phyloP scores from a whole-genome alignment of 2,888 invertebrate species.

The Thereva nobilitata region DNA sequence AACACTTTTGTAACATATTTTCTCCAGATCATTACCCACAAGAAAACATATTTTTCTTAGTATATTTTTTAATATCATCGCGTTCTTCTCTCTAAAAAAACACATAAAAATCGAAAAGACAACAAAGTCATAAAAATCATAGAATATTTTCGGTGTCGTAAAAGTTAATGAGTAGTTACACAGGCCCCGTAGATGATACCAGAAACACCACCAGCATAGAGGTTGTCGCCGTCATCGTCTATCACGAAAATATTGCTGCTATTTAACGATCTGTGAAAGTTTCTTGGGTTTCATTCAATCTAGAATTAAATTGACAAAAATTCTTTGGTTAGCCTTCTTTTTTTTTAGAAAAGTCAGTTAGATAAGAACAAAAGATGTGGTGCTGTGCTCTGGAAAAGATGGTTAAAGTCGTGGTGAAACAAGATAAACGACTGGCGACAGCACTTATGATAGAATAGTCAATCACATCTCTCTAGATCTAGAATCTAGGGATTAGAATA shows the following conservation, averaged over 20 bases:
- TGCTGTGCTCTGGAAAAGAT: too few relatives aligned
- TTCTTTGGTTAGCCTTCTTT: slow-evolving; percentile 12
- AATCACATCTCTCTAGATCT: too few relatives aligned
- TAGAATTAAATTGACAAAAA: slow-evolving; percentile 1
- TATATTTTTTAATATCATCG: slow-evolving; percentile 5
- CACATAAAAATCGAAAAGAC: not conserved
- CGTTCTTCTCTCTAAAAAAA: not conserved
- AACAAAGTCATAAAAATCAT: slow-evolving; percentile 24
- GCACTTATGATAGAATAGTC: too few relatives aligned
- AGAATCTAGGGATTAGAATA: too few relatives aligned
- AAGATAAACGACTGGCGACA: too few relatives aligned
- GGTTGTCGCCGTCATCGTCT: too few relatives aligned
- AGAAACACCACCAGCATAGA: too few relatives aligned
- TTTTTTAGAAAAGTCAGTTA: slow-evolving; percentile 7
- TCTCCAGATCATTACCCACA: slow-evolving; percentile 19
- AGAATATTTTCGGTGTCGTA: slow-evolving; percentile 17
- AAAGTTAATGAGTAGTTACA: slow-evolving; percentile 28
- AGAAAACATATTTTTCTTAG: slow-evolving; percentile 9
- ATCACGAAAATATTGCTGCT: too few relatives aligned
- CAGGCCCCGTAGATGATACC: too few relatives aligned
- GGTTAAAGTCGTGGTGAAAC: too few relatives aligned
- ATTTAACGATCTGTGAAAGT: slow-evolving; percentile 21
- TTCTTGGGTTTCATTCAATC: not conserved
- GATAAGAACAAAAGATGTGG: not conserved
- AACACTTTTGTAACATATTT: slow-evolving; percentile 14